These are phyloP conservation scores for Prolemur simus DNA, from an alignment of 2,113 vertebrate genomes.

Conservation along the genomic window DNA sequence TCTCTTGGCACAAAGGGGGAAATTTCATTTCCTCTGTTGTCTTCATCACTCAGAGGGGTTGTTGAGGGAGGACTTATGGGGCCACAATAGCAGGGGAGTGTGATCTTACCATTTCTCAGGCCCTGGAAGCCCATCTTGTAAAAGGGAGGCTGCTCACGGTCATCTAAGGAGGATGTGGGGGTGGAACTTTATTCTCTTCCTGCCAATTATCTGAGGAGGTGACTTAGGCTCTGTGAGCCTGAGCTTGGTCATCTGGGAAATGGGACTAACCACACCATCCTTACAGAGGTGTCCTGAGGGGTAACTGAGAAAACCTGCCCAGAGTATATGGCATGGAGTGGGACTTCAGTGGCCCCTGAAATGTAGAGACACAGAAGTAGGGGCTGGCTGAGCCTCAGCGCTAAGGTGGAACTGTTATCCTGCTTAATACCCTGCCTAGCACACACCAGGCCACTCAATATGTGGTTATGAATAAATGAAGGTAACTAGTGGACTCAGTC, in stretches of 20 bases:
- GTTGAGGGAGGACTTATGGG: too few species aligned
- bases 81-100: too few species aligned
- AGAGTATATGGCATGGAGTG: not conserved
- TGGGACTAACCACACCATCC: not conserved
- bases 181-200: too few species aligned
- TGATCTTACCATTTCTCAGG: too few species aligned
- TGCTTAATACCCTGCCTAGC: not conserved
- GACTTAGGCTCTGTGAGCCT: too few species aligned
- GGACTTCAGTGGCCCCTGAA: not conserved
- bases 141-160: too few species aligned
- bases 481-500: not conserved
- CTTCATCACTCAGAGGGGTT: not conserved
- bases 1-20: not conserved
- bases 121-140: too few species aligned
- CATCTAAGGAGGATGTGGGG: too few species aligned
- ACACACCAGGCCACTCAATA: not conserved
- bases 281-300: not conserved
- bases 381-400: too few species aligned
- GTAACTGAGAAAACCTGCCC: not conserved
- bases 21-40: not conserved
- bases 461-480: not conserved
- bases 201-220: too few species aligned
- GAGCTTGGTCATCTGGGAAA: too few species aligned
- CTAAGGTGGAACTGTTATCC: not conserved
- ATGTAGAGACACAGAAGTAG: not conserved